phyloP scores from a whole-genome alignment of 2,113 vertebrate genomes.

The Ceyx margarethae region DNA sequence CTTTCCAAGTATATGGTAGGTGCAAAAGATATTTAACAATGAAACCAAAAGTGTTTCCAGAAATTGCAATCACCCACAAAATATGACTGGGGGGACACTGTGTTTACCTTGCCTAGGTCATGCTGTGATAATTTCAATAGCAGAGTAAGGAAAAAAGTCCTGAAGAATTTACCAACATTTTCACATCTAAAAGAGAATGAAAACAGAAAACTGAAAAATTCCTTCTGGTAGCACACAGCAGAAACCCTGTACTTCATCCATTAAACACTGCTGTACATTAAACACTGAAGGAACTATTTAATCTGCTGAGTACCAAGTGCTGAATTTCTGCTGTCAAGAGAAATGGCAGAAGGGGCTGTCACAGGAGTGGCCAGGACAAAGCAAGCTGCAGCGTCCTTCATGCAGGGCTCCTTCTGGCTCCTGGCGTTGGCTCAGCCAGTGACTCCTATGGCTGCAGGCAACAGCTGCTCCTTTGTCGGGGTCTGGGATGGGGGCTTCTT shows the following conservation, averaged over 20 bases:
- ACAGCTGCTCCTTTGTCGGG: not conserved
- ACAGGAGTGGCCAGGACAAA: accelerated
- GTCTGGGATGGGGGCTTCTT: not conserved
- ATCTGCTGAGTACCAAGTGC: not conserved
- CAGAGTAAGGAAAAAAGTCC: not conserved
- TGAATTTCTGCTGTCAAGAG: not conserved
- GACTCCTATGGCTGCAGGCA: accelerated
- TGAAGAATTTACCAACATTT: not conserved
- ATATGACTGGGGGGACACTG: not conserved
- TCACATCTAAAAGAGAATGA: not conserved
- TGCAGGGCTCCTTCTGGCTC: not conserved
- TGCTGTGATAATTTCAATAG: not conserved
- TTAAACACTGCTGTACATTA: not conserved
- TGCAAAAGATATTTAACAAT: not conserved
- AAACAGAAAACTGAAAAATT: not conserved
- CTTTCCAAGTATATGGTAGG: not conserved
- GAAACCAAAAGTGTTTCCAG: not conserved
- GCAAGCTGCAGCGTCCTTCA: not conserved
- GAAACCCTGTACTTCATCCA: not conserved
- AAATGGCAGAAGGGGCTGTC: accelerated
- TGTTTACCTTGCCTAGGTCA: not conserved
- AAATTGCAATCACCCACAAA: not conserved
- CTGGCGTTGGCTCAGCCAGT: not conserved
- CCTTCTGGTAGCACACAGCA: not conserved
- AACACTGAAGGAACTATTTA: not conserved